Percentiles rank a stretch among this genome's conserved stretches.
Evolutionary conservation across 2,888 invertebrate genomes (phyloP).

Genomic region (Liodrosophila aerea): DNA sequence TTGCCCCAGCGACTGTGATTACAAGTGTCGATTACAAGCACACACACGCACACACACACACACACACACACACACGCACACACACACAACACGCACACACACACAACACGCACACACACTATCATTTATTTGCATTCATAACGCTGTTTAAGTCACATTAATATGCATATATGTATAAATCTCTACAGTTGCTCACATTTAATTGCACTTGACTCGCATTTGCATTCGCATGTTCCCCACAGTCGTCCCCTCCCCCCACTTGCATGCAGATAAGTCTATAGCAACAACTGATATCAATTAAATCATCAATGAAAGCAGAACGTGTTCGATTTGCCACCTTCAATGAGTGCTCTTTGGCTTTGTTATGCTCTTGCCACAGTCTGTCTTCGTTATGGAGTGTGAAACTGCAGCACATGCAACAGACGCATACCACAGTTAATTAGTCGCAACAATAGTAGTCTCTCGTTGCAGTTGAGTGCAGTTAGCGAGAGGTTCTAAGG

Average conservation of each 20-base stretch:
- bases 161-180: neutral
- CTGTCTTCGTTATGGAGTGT: slow-evolving; percentile 6
- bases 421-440: too few relatives aligned
- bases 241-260: too few relatives aligned
- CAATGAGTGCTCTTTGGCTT: slow-evolving; percentile 28
- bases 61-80: too few relatives aligned
- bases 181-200: slow-evolving; percentile 5
- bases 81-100: too few relatives aligned
- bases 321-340: slow-evolving; percentile 16
- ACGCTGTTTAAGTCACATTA: too few relatives aligned
- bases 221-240: slow-evolving; percentile 17
- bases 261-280: slow-evolving; percentile 22
- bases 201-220: slow-evolving; percentile 42
- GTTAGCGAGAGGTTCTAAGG: too few relatives aligned
- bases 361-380: too few relatives aligned
- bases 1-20: slow-evolving; percentile 46
- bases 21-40: slow-evolving; percentile 38
- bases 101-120: too few relatives aligned
- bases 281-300: slow-evolving; percentile 25
- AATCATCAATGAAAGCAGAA: slow-evolving; percentile 42
- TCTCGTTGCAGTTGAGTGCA: too few relatives aligned
- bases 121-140: too few relatives aligned
- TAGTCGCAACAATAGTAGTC: too few relatives aligned
- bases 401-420: too few relatives aligned
- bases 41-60: neutral